Conservation (phyloP, 2,113 vertebrate genomes). For the Acinonyx jubatus region DNA sequence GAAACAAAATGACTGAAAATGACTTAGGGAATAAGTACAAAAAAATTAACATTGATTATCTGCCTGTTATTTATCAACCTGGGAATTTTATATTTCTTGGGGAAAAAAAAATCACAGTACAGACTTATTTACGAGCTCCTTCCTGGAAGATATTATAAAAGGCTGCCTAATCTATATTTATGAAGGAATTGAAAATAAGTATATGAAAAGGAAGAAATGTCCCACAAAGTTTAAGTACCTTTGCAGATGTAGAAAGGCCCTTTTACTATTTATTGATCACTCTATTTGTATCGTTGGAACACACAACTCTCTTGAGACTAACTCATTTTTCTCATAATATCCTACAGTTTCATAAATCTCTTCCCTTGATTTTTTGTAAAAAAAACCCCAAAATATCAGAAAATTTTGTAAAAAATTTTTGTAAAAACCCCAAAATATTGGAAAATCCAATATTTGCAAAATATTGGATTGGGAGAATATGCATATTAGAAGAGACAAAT, state of each 20-base stretch:
- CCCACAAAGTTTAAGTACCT: not conserved
- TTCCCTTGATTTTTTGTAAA: not conserved
- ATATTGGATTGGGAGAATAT: not conserved
- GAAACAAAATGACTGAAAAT: slow-evolving; percentile 53
- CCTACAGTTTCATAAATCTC: not conserved
- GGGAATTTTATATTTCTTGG: not conserved
- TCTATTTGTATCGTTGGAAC: not conserved
- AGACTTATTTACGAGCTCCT: not conserved
- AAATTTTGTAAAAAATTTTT: too few species aligned
- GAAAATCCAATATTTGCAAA: too few species aligned
- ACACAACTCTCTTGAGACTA: not conserved
- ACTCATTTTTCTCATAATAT: not conserved
- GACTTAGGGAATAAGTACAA: slow-evolving; percentile 61
- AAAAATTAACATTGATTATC: slow-evolving; percentile 56
- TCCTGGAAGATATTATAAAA: not conserved
- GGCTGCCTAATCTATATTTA: slow-evolving; percentile 11
- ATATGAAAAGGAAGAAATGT: not conserved
- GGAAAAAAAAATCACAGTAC: slow-evolving; percentile 28
- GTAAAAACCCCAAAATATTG: too few species aligned
- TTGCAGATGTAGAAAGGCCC: not conserved
- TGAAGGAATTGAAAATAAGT: slow-evolving; percentile 61
- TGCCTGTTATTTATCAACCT: slow-evolving; percentile 37
- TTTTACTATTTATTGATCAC: not conserved
- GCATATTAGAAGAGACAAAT: not conserved
- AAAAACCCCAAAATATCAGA: too few species aligned